These are phyloP conservation scores for Habroteleia sp. DNA, from an alignment of 2,888 invertebrate genomes.

Conservation along the genomic window DNA sequence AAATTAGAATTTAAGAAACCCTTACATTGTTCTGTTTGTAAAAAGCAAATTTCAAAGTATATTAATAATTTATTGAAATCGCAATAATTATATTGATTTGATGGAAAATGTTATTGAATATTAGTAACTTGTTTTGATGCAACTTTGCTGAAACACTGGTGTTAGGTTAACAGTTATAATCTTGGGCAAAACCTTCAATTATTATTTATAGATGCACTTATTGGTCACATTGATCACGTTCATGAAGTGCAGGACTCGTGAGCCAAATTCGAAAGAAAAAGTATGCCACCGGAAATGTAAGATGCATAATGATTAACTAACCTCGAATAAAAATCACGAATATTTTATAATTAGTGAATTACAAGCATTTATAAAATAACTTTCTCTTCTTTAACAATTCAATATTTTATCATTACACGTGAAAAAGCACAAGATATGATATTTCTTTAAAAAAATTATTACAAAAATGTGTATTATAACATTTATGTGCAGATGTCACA, in stretches of 20 bases:
- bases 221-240: slow-evolving; percentile 37
- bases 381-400: slow-evolving; percentile 22
- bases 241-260: slow-evolving; percentile 46
- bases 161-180: slow-evolving; percentile 48
- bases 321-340: slow-evolving; percentile 20
- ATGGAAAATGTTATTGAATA: too few relatives aligned
- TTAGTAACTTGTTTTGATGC: too few relatives aligned
- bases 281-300: slow-evolving; percentile 48
- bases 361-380: slow-evolving; percentile 2
- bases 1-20: neutral
- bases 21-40: too few relatives aligned
- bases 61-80: too few relatives aligned
- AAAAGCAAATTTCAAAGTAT: too few relatives aligned
- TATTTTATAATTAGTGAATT: slow-evolving; percentile 8
- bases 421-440: too few relatives aligned
- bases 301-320: slow-evolving; percentile 50
- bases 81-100: too few relatives aligned
- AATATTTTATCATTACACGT: too few relatives aligned
- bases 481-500: too few relatives aligned
- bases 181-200: slow-evolving; percentile 37
- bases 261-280: slow-evolving; percentile 63
- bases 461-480: too few relatives aligned
- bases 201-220: slow-evolving; percentile 37
- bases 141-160: too few relatives aligned
- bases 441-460: too few relatives aligned